Base-by-base conservation (phyloP, 2,888 invertebrate species). In the Drosophila subsilvestris region DNA sequence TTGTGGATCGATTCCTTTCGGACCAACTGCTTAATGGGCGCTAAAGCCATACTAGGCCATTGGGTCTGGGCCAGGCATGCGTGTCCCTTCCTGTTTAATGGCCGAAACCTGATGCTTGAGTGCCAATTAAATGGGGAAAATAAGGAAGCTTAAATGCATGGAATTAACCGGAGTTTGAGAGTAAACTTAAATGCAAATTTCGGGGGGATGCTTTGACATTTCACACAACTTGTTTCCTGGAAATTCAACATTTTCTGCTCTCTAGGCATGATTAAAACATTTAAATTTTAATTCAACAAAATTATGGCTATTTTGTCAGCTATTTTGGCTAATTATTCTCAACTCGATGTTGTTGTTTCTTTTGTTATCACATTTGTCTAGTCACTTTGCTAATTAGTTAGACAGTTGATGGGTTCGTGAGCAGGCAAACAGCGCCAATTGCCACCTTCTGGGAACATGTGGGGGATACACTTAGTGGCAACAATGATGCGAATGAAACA, bases 401-500 rank as follows among this genome's bases (percentile, higher is more conserved):
- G n/a, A 18, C n/a, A n/a, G n/a, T 22, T 14, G 37, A 37, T 37
- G 37, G 56, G 47, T 18, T 4, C 2, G 20, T 29, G 10, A 29
- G 29, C 47, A 20, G 47, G 56, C 20, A 56, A 56, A 29, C 29
- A 43, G 44, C 42, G 42, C 56, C 32, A 6, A 14, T 42, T 32
- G 12, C 37, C 37, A 12, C 17, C 29, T 48, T 17, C 14, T 55
- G 45, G 27, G 14, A 50, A 45, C 29, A 17, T 2, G 45, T 22
- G 25, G 25, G 27, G 58, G 27, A 48, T 59, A 18, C 12, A 12
- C 14, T 2, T 37, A 14, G 37, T 2, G n/a, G 1, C 55, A 74
- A 74, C 77, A 79, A 82, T 71, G 66, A 75, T 60, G 73, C 43
- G 63, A 69, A 69, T 66, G 58, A 65, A 63, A 86, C 78, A 82